A percentile compares a stretch with the other conserved stretches of the same genome.
Evolutionary conservation across 2,797 vertebrate species (phyloP).

Genomic region (Catamblyrhynchus diadema): DNA sequence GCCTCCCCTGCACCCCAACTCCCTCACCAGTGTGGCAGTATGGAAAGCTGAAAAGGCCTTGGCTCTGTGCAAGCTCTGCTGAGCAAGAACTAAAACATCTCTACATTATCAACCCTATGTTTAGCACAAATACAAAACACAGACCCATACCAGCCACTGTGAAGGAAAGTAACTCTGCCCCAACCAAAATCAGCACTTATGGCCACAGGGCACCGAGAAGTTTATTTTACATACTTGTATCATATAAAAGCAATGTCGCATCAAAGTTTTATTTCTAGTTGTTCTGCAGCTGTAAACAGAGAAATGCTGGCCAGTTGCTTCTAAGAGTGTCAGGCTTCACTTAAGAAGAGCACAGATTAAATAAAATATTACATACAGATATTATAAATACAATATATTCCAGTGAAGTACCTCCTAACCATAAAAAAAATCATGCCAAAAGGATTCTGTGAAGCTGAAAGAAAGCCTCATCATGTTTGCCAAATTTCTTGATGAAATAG

Average conservation of each 20-base stretch:
- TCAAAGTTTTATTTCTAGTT: not conserved
- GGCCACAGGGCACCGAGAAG: not conserved
- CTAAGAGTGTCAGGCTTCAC: not conserved
- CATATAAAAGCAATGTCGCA: not conserved
- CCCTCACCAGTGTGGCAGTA: rapidly evolving
- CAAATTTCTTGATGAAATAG: not conserved
- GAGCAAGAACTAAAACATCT: not conserved
- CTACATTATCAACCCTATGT: not conserved
- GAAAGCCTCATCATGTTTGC: not conserved
- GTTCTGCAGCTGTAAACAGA: not conserved
- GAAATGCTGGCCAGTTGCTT: not conserved
- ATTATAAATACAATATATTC: not conserved
- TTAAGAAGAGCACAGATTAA: not conserved
- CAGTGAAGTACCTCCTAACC: not conserved
- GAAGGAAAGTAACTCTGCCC: not conserved
- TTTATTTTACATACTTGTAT: not conserved
- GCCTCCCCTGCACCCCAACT: rapidly evolving
- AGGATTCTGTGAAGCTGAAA: not conserved
- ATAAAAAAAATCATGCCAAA: not conserved
- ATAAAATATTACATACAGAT: not conserved
- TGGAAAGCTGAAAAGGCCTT: not conserved
- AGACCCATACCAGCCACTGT: no score
- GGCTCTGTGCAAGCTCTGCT: not conserved
- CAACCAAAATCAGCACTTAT: not conserved
- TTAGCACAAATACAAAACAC: not conserved